A percentile compares a stretch with the other conserved stretches of the same genome.
These are phyloP conservation scores for Atethmia centrago DNA, from an alignment of 2,888 invertebrate species.

Conservation along the genomic window DNA sequence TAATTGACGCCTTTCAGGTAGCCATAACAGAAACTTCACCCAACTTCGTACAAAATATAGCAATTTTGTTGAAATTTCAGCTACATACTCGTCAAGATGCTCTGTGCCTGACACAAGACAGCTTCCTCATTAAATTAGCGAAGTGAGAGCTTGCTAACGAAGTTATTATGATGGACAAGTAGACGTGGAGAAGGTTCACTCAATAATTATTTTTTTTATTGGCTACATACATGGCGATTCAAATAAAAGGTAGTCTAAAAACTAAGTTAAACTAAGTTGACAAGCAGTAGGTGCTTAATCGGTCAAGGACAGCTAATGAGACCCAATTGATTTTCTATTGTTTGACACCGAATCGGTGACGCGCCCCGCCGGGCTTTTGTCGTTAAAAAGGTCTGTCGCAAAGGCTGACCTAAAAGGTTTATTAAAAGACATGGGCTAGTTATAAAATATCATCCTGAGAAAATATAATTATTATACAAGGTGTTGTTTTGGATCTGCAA, in stretches of 20 bases:
- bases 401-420: no score
- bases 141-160: slow-evolving; percentile 75
- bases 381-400: no score
- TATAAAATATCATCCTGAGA: no score
- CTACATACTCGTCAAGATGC: slow-evolving; percentile 45
- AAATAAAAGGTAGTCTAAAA: background rate
- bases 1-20: background rate
- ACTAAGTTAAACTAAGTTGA: background rate
- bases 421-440: no score
- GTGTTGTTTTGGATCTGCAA: no score
- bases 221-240: background rate
- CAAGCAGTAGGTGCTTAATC: background rate
- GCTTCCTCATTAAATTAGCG: slow-evolving; percentile 76
- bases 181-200: slow-evolving; percentile 30
- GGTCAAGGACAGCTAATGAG: no score
- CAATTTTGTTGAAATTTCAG: slow-evolving; percentile 42
- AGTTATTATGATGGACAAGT: slow-evolving; percentile 70
- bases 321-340: no score
- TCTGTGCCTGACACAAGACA: slow-evolving; percentile 54
- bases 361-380: no score
- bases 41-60: slow-evolving; percentile 29
- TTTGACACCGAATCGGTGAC: no score
- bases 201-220: no score
- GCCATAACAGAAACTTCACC: slow-evolving; percentile 11
- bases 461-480: no score